A percentile compares a stretch with the other conserved stretches of the same genome.
These are phyloP conservation scores for Eubasilissa splendida DNA, from an alignment of 2,888 invertebrate species.

Conservation along the genomic window DNA sequence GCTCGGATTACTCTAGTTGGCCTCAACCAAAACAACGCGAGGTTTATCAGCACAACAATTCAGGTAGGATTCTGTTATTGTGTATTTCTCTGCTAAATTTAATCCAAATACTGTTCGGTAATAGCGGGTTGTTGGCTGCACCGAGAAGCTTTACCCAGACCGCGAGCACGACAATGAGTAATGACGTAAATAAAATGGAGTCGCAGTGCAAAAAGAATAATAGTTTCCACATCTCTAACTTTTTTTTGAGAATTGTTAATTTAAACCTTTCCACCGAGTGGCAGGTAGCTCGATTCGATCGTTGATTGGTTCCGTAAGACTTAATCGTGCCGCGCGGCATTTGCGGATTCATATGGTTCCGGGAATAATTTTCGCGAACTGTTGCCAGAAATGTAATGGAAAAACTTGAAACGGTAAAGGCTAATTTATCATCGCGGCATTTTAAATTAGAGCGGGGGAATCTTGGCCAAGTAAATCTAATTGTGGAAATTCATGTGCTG, in stretches of 20 bases:
- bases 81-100: neutral
- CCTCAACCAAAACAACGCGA: conserved; percentile 5
- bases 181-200: neutral
- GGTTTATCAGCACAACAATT: conserved; percentile 21
- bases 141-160: neutral
- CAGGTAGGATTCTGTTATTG: conserved; percentile 17
- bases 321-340: conserved; percentile 1
- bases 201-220: neutral
- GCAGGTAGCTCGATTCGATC: neutral
- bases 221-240: neutral
- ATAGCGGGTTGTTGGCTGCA: conserved; percentile 21
- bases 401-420: conserved; percentile 4
- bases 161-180: neutral
- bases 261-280: conserved; percentile 2
- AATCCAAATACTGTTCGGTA: conserved; percentile 26
- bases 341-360: neutral
- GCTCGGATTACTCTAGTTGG: neutral
- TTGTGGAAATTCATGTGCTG: no score
- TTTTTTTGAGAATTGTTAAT: neutral
- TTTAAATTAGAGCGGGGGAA: no score
- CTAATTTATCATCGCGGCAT: conserved; percentile 1
- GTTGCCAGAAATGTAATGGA: conserved; percentile 21
- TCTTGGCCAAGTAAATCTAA: no score
- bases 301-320: neutral
- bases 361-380: neutral